Conservation (phyloP, 2,888 invertebrate genomes). For the Xestia rhomboidea region DNA sequence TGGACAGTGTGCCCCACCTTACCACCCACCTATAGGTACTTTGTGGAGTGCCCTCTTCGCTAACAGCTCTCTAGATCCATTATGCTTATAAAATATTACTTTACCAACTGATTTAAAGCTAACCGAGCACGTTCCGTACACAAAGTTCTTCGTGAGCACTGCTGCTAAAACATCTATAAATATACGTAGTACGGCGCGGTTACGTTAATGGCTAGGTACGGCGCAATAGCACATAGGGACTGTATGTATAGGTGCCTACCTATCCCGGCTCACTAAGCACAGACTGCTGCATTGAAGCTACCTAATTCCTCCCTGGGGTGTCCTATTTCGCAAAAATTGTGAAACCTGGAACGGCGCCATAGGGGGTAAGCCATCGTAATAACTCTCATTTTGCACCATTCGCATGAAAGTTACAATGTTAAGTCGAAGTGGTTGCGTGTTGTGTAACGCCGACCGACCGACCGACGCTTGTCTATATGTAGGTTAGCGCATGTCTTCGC, state of each 20-base stretch:
- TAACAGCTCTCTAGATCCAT: constrained; percentile 31
- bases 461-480: constrained; percentile 65
- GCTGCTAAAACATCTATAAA: constrained; percentile 51
- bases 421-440: constrained; percentile 48
- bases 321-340: constrained; percentile 72
- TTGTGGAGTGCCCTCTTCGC: constrained; percentile 14
- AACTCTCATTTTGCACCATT: constrained; percentile 73
- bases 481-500: constrained; percentile 70
- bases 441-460: constrained; percentile 56
- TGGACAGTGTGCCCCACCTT: background rate
- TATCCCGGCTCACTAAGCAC: constrained; percentile 56
- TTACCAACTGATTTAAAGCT: constrained; percentile 48
- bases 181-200: constrained; percentile 28
- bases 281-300: constrained; percentile 59
- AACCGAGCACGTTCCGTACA: constrained; percentile 36
- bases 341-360: constrained; percentile 74
- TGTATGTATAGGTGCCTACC: constrained; percentile 28
- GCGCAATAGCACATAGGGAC: constrained; percentile 52
- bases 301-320: constrained; percentile 71
- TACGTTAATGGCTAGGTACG: constrained; percentile 50
- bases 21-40: background rate
- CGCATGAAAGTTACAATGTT: constrained; percentile 60
- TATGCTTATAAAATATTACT: constrained; percentile 55
- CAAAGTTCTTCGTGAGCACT: constrained; percentile 49
- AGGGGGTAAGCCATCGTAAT: constrained; percentile 69